These are phyloP conservation scores for Pterophyllum scalare DNA, from an alignment of 2,113 vertebrate genomes.

Conservation along the genomic window DNA sequence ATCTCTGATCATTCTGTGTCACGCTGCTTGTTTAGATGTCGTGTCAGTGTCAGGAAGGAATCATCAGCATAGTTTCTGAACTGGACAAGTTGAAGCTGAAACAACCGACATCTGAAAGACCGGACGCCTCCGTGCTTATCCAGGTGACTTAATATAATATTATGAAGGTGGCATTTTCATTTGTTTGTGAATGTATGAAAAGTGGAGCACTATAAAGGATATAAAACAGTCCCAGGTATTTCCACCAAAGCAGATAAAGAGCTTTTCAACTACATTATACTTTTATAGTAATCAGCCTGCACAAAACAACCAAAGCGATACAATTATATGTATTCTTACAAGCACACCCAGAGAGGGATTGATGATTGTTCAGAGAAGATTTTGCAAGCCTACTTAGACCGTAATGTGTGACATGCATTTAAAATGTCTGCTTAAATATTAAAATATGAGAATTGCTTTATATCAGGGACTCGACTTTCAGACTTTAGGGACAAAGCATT, in stretches of 20 bases:
- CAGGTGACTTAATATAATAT: constrained; percentile 80
- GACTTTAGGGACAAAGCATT: neutral
- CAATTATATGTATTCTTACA: neutral
- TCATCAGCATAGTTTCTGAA: constrained; percentile 68
- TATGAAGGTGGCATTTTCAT: neutral
- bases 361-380: neutral
- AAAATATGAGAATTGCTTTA: neutral
- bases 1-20: neutral
- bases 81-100: constrained; percentile 80
- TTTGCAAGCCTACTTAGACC: neutral
- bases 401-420: neutral
- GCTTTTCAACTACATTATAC: neutral
- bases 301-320: neutral
- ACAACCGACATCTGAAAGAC: constrained; percentile 73
- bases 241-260: neutral
- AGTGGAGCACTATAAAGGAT: neutral
- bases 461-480: neutral
- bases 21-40: constrained; percentile 49
- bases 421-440: neutral
- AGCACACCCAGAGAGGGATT: too few species aligned
- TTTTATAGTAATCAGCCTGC: neutral
- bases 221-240: too few species aligned
- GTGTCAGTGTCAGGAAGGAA: constrained; percentile 77
- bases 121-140: constrained; percentile 73
- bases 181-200: neutral